Conservation (phyloP, 2,888 invertebrate species). For the Eudemis profundana region DNA sequence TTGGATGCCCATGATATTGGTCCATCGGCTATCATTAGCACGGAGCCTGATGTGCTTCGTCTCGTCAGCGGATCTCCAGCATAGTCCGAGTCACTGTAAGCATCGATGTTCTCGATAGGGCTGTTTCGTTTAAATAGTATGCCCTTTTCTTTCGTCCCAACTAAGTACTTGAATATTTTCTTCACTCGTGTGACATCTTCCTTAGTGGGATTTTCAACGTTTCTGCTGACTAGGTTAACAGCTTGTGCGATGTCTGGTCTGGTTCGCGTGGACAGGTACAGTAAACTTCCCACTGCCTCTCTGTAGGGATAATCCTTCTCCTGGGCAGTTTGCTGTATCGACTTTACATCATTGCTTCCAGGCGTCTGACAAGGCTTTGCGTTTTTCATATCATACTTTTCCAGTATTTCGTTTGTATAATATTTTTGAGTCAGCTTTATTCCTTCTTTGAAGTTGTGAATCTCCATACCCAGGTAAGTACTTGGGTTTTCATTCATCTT, state of each 20-base stretch:
- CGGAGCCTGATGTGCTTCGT: background rate
- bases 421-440: background rate
- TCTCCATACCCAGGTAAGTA: no score
- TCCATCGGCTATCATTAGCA: conserved; percentile 1
- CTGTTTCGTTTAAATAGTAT: background rate
- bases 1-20: conserved; percentile 3
- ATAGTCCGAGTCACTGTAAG: background rate
- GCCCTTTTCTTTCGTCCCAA: background rate
- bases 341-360: no score
- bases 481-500: no score
- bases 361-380: no score
- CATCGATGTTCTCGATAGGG: background rate
- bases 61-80: background rate
- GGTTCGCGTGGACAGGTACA: background rate
- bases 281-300: conserved; percentile 8
- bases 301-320: no score
- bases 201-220: background rate
- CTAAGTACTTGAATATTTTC: conserved; percentile 12
- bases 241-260: conserved; percentile 2
- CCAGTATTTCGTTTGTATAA: background rate
- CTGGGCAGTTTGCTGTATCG: no score
- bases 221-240: background rate
- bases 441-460: no score
- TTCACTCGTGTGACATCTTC: background rate
- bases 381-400: no score